These are phyloP conservation scores for Listronotus oregonensis DNA, from an alignment of 1,140 invertebrate species.

Conservation along the genomic window DNA sequence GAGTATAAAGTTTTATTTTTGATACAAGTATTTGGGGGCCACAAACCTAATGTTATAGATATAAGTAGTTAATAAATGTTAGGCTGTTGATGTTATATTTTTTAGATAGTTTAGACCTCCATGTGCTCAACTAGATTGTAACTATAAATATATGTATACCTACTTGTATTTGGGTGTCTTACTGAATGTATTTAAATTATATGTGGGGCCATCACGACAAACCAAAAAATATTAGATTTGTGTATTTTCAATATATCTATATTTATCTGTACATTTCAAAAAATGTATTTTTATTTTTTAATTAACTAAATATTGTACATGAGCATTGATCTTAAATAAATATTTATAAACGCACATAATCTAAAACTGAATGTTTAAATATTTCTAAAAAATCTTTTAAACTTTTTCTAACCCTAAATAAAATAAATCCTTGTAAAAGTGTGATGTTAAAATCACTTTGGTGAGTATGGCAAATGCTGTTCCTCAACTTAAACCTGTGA, in stretches of 20 bases:
- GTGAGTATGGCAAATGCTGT: constrained; percentile 49
- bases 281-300: neutral
- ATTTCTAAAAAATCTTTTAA: neutral
- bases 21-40: constrained; percentile 48
- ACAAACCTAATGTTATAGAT: constrained; percentile 30
- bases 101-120: constrained; percentile 40
- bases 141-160: constrained; percentile 40
- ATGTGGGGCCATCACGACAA: constrained; percentile 25
- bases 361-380: constrained; percentile 2
- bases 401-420: constrained; percentile 13
- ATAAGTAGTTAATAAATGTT: constrained; percentile 39
- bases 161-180: constrained; percentile 43
- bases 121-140: constrained; percentile 49
- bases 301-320: too few relatives aligned
- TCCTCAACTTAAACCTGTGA: constrained; percentile 51
- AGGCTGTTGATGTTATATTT: constrained; percentile 42
- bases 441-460: constrained; percentile 9
- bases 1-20: constrained; percentile 49
- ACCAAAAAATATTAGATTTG: constrained; percentile 5
- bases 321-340: too few relatives aligned
- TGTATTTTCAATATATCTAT: constrained; percentile 11
- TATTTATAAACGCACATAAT: too few relatives aligned
- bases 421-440: neutral
- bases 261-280: constrained; percentile 2
- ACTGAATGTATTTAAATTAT: constrained; percentile 13